A percentile compares a stretch with the other conserved stretches of the same genome.
Evolutionary conservation across 1,140 invertebrate genomes (phyloP).

Genomic region (Conopomorpha cramerella): DNA sequence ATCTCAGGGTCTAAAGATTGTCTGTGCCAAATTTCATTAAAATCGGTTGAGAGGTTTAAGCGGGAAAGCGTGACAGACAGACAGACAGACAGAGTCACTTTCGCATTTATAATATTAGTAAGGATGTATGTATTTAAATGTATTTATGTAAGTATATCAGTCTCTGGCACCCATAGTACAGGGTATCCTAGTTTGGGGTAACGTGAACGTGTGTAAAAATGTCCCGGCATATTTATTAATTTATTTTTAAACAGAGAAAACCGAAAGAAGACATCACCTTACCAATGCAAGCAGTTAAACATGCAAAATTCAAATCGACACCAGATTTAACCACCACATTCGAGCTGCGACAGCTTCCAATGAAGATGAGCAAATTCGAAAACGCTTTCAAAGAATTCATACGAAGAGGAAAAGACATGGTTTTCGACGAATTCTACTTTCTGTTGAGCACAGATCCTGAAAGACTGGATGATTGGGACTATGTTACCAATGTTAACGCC

Average conservation of each 20-base stretch:
- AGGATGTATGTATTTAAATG: no score
- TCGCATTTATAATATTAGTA: no score
- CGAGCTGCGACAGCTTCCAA: slow-evolving; percentile 26
- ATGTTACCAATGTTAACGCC: slow-evolving; percentile 34
- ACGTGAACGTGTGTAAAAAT: no score
- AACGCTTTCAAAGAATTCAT: slow-evolving; percentile 43
- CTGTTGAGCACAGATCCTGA: slow-evolving; percentile 10
- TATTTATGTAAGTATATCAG: no score
- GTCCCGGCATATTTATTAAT: not conserved
- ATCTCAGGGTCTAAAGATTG: no score
- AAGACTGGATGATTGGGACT: slow-evolving; percentile 22
- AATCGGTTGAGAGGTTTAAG: not conserved
- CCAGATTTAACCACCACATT: slow-evolving; percentile 35
- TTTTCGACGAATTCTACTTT: slow-evolving; percentile 31
- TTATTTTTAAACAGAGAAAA: slow-evolving; percentile 20
- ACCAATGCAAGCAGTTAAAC: slow-evolving; percentile 28
- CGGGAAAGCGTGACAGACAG: no score
- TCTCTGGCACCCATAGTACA: no score
- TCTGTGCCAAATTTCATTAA: not conserved
- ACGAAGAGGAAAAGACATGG: slow-evolving; percentile 32
- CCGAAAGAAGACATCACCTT: slow-evolving; percentile 34
- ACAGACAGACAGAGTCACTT: no score
- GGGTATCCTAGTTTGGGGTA: no score
- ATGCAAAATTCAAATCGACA: slow-evolving; percentile 17
- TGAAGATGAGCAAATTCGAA: slow-evolving; percentile 28